Conservation (phyloP, 2,797 vertebrate species). For the Moxostoma hubbsi region DNA sequence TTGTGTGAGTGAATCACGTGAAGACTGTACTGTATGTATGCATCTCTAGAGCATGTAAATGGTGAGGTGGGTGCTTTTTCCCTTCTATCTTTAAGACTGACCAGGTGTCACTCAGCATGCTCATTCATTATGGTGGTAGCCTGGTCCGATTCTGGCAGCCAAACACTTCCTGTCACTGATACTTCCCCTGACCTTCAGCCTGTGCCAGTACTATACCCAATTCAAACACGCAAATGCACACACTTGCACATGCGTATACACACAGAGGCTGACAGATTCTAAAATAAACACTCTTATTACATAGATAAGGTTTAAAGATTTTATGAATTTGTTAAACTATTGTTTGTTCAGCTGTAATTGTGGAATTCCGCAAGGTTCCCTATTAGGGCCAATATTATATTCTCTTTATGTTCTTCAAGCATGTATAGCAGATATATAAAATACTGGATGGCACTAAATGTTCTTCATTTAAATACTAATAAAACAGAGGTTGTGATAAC, state of each 20-base stretch:
- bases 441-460: no score
- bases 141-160: constrained; percentile 79
- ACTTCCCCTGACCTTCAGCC: constrained; percentile 87
- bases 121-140: constrained; percentile 81
- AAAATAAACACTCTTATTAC: constrained; percentile 53
- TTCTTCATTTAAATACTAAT: no score
- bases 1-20: constrained; percentile 24
- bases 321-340: constrained; percentile 12
- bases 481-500: no score
- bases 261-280: constrained; percentile 29
- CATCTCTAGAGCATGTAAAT: constrained; percentile 12
- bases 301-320: constrained; percentile 18
- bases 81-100: constrained; percentile 70
- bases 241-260: constrained; percentile 36
- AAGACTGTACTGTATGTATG: constrained; percentile 13
- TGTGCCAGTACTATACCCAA: constrained; percentile 70
- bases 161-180: constrained; percentile 87
- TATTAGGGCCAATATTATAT: no score
- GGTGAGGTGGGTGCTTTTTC: constrained; percentile 47
- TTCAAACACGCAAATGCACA: constrained; percentile 27
- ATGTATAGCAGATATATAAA: no score
- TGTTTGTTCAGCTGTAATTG: constrained; percentile 28
- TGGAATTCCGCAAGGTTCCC: no score
- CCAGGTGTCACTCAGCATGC: constrained; percentile 82
- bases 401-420: no score